A percentile compares a stretch with the other conserved stretches of the same genome.
Conservation (phyloP, 2,888 invertebrate genomes). For the Lasius platythorax region DNA sequence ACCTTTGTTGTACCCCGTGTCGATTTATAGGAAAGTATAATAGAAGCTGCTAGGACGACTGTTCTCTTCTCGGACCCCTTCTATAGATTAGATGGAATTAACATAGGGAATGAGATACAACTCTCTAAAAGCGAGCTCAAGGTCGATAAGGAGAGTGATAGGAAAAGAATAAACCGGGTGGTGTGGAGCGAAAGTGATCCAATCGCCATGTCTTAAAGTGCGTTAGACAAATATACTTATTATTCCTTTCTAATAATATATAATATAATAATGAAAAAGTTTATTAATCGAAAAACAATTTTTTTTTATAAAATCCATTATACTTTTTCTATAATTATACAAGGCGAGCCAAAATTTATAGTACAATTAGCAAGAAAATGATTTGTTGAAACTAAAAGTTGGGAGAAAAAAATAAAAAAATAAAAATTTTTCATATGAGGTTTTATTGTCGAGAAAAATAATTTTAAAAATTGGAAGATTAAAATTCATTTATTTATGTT, state of each 20-base stretch:
- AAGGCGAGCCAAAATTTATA: neutral
- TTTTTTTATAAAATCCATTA: neutral
- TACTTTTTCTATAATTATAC: neutral
- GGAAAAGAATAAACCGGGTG: conserved; percentile 14
- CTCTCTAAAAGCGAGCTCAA: conserved; percentile 31
- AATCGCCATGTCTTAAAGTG: neutral
- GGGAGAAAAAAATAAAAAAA: no score
- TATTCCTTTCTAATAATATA: neutral
- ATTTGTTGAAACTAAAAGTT: neutral
- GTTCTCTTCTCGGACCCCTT: neutral
- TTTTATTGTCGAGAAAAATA: neutral
- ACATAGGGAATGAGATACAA: neutral
- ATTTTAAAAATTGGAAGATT: neutral
- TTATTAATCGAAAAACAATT: neutral
- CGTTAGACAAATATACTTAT: neutral
- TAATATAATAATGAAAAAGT: neutral
- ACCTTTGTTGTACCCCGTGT: neutral
- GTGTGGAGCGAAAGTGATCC: neutral
- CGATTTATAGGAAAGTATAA: neutral
- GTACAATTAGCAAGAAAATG: neutral
- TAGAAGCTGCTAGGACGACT: neutral
- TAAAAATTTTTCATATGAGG: neutral
- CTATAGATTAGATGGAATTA: neutral
- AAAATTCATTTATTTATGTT: neutral
- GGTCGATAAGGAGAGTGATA: conserved; percentile 1